Percentiles rank a stretch among this genome's conserved stretches.
These are phyloP conservation scores for Acrossocheilus fasciatus DNA, from an alignment of 2,797 vertebrate species.

Conservation along the genomic window DNA sequence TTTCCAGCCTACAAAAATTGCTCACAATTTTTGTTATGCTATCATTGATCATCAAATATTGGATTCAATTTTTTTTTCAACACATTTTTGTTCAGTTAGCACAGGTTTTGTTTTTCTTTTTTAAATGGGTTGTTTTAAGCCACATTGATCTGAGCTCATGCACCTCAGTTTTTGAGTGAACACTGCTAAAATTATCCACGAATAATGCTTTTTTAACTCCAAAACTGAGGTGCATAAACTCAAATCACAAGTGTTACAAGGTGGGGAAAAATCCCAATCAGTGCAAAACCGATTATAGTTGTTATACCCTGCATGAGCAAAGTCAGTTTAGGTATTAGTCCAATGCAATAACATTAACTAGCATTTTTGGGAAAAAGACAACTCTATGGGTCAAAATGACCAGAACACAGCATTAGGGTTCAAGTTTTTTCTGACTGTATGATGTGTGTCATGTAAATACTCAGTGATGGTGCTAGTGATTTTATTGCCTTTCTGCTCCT, in stretches of 20 bases:
- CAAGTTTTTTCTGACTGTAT: not conserved
- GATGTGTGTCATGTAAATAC: not conserved
- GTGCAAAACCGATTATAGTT: not conserved
- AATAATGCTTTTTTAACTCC: not conserved
- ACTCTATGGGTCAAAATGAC: not conserved
- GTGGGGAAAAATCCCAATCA: not conserved
- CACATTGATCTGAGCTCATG: not conserved
- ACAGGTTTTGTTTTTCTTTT: not conserved
- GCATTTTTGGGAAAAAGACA: no score
- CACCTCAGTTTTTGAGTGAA: not conserved
- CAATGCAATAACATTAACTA: no score
- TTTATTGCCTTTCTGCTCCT: constrained; percentile 46
- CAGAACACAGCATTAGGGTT: not conserved
- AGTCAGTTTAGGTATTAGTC: no score
- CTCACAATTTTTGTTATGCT: not conserved
- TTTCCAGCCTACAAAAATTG: not conserved
- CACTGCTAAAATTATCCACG: not conserved
- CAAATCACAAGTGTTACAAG: not conserved
- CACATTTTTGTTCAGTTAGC: not conserved
- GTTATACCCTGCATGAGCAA: no score
- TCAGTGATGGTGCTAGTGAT: not conserved
- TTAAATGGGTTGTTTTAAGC: not conserved
- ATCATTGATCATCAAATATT: no score
- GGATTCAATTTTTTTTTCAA: no score
- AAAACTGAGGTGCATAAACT: not conserved